A percentile compares a stretch with the other conserved stretches of the same genome.
phyloP scores from a whole-genome alignment of 2,888 invertebrate genomes.

The Yponomeuta malinellus region DNA sequence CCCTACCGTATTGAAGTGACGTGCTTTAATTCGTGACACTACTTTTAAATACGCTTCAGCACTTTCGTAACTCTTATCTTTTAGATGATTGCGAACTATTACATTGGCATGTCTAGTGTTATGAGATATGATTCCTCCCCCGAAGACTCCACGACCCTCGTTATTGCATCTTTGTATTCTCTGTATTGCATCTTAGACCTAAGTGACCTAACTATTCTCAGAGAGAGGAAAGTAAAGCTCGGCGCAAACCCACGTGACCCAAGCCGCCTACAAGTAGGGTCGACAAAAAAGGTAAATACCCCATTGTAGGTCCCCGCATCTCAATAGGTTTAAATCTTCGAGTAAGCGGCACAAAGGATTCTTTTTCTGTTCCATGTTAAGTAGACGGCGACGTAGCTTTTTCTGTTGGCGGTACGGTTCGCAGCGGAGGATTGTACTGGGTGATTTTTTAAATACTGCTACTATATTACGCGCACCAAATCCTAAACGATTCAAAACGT shows the following conservation, averaged over 20 bases:
- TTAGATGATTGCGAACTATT: no score
- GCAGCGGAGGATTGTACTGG: conserved; percentile 24
- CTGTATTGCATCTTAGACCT: no score
- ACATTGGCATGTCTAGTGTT: no score
- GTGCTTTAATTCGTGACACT: no score
- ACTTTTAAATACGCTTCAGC: no score
- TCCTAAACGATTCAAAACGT: no score
- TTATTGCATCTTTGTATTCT: no score
- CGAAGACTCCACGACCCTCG: no score
- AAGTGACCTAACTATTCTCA: background rate
- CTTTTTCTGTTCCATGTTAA: conserved; percentile 64
- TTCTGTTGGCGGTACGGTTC: conserved; percentile 41
- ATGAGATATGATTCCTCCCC: no score
- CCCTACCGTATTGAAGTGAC: no score
- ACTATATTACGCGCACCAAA: no score
- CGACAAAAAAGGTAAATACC: conserved; percentile 62
- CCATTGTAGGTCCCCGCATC: conserved; percentile 38
- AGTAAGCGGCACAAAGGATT: conserved; percentile 62
- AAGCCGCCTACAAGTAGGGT: conserved; percentile 29
- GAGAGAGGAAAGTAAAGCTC: background rate
- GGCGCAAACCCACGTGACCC: conserved; percentile 17
- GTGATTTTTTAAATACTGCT: background rate
- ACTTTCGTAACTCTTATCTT: no score
- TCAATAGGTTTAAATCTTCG: conserved; percentile 66
- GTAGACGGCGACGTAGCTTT: conserved; percentile 48